Percentiles rank a stretch among this genome's conserved stretches.
phyloP scores from a whole-genome alignment of 2,888 invertebrate genomes.

The Sphinx pinastri region DNA sequence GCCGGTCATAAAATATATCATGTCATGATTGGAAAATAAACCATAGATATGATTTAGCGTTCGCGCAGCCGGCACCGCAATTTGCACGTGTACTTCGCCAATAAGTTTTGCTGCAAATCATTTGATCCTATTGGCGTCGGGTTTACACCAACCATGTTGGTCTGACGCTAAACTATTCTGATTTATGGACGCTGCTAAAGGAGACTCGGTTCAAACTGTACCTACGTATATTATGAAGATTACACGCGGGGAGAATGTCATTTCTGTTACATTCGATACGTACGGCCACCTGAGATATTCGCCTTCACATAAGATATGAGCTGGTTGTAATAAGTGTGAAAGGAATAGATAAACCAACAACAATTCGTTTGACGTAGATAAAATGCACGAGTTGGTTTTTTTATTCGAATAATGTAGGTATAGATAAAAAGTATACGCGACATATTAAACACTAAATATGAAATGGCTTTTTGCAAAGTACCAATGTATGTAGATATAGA shows the following conservation, averaged over 20 bases:
- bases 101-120: constrained; percentile 52
- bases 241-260: constrained; percentile 8
- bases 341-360: no score
- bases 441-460: no score
- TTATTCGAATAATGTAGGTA: neutral
- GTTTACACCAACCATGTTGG: constrained; percentile 39
- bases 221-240: constrained; percentile 18
- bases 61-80: constrained; percentile 42
- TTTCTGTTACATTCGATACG: neutral
- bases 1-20: constrained; percentile 51
- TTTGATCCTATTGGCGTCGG: constrained; percentile 53
- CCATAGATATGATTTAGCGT: constrained; percentile 55
- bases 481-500: no score
- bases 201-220: constrained; percentile 25
- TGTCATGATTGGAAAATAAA: constrained; percentile 52
- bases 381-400: neutral
- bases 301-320: neutral
- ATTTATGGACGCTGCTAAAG: constrained; percentile 29
- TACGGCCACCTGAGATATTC: neutral
- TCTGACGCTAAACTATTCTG: constrained; percentile 35
- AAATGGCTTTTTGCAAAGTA: no score
- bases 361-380: no score
- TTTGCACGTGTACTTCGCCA: constrained; percentile 49
- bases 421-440: neutral
- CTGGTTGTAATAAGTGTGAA: neutral